phyloP scores from a whole-genome alignment of 2,888 invertebrate genomes.

The Folsomia manolachei region DNA sequence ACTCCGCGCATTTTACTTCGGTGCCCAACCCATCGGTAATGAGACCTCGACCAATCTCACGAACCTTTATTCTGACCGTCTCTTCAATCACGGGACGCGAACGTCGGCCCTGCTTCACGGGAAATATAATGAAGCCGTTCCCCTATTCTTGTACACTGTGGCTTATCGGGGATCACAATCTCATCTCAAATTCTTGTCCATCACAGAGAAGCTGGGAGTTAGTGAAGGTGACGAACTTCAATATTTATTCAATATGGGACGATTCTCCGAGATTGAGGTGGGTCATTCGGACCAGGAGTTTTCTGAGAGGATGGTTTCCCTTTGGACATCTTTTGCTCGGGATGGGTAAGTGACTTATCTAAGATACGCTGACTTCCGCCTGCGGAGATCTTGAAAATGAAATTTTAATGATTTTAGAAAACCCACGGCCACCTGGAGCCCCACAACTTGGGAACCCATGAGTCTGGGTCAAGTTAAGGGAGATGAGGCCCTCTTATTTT shows the following conservation, averaged over 20 bases:
- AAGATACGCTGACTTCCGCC: neutral
- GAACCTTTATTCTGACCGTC: slow-evolving; percentile 47
- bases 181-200: slow-evolving; percentile 36
- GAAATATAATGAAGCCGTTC: slow-evolving; percentile 42
- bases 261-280: slow-evolving; percentile 28
- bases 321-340: slow-evolving; percentile 46
- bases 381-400: neutral
- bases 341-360: slow-evolving; percentile 39
- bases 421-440: slow-evolving; percentile 42
- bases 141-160: slow-evolving; percentile 44
- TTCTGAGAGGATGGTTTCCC: slow-evolving; percentile 42
- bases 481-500: slow-evolving; percentile 45
- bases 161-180: slow-evolving; percentile 36
- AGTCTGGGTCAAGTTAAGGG: slow-evolving; percentile 44
- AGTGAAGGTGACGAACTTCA: slow-evolving; percentile 49
- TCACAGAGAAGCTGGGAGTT: slow-evolving; percentile 40
- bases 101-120: slow-evolving; percentile 46
- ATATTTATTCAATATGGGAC: slow-evolving; percentile 45
- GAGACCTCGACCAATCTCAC: slow-evolving; percentile 39
- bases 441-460: slow-evolving; percentile 41
- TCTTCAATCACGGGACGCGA: slow-evolving; percentile 42
- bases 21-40: slow-evolving; percentile 46
- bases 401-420: slow-evolving; percentile 30
- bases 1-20: slow-evolving; percentile 62
- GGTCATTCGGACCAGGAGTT: slow-evolving; percentile 34